Evolutionary conservation across 2,113 vertebrate genomes (phyloP), one percentile per base, ranked within the genome.

Genomic region (Empidonax traillii): DNA sequence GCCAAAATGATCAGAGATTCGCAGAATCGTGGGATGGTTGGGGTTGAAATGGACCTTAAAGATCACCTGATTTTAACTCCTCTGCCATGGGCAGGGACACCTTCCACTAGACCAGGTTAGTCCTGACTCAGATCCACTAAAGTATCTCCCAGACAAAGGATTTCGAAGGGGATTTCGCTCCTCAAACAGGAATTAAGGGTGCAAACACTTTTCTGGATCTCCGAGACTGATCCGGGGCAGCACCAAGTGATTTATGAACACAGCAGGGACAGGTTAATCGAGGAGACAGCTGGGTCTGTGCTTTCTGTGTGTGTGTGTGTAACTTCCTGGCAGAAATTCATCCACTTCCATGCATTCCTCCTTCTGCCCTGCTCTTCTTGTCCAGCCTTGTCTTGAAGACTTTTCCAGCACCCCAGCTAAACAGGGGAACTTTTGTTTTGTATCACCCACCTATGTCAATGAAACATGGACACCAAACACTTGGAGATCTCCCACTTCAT

Each of bases 151-250:
- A 87, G 82, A 66, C 23, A 55, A 87, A 78, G 23, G 78, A 55
- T 75, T 87, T 82, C 43, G 46, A 90, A 78, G 23, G 31, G 47
- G 35, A 85, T 93, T 71, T 78, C 78, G 11, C 24, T 93, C 49
- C 84, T 96, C 73, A 83, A 88, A 69, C 5, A 56, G 49, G 75
- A 94, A 65, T 88, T 96, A 73, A 18, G 14, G 28, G 53, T 94
- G 41, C n/a, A 87, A 89, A 87, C 75, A 71, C 39, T 78, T 55
- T 51, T 67, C 56, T 80, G 67, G 35, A 30, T 93, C 85, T 76
- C 41, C 88, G 55, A 69, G 62, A 65, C 27, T 78, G 78, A 56
- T 52, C 25, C 20, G 47, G 16, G 14, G 24, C 19, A 88, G 41
- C 1, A 2, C 23, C 84, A 91, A 86, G 20, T 43, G 46, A 62